Evolutionary conservation across 2,888 invertebrate genomes (phyloP).

Genomic region (Spatulosminthurus flaviceps): DNA sequence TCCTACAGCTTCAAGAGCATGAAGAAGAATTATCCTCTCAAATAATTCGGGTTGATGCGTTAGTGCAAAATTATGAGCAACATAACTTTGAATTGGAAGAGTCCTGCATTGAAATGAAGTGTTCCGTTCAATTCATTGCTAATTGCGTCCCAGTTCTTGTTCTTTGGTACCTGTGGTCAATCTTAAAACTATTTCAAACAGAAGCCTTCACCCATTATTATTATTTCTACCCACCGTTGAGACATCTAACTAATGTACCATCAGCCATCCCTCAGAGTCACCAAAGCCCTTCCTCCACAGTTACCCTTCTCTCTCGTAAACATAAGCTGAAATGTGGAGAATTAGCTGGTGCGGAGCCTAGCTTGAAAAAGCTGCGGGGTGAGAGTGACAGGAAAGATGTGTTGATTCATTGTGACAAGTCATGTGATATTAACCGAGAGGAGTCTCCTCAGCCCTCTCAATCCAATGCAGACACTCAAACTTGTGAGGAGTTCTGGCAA

Average conservation of each 20-base stretch:
- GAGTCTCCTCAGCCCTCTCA: neutral
- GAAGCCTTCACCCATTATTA: neutral
- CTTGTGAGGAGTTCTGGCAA: conserved; percentile 54
- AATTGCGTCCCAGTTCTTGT: conserved; percentile 74
- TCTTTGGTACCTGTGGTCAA: conserved; percentile 70
- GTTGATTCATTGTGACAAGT: neutral
- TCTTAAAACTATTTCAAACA: conserved; percentile 47
- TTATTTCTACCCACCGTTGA: neutral
- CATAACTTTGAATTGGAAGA: conserved; percentile 69
- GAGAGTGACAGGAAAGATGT: conserved; percentile 14
- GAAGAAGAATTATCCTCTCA: conserved; percentile 66
- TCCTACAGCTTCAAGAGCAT: conserved; percentile 61
- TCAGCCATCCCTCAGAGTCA: conserved; percentile 41
- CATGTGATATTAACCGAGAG: neutral
- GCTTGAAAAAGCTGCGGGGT: conserved; percentile 53
- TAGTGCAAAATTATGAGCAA: conserved; percentile 71
- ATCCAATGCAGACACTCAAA: conserved; percentile 48
- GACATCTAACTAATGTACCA: neutral
- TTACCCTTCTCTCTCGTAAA: conserved; percentile 45
- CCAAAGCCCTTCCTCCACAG: conserved; percentile 27
- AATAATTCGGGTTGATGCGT: conserved; percentile 69
- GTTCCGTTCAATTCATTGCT: conserved; percentile 72
- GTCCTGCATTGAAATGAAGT: conserved; percentile 69
- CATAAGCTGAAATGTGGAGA: conserved; percentile 48
- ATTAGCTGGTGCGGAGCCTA: conserved; percentile 50